Evolutionary conservation across 2,797 vertebrate genomes (phyloP).

Genomic region (Pseudochromis fuscus): DNA sequence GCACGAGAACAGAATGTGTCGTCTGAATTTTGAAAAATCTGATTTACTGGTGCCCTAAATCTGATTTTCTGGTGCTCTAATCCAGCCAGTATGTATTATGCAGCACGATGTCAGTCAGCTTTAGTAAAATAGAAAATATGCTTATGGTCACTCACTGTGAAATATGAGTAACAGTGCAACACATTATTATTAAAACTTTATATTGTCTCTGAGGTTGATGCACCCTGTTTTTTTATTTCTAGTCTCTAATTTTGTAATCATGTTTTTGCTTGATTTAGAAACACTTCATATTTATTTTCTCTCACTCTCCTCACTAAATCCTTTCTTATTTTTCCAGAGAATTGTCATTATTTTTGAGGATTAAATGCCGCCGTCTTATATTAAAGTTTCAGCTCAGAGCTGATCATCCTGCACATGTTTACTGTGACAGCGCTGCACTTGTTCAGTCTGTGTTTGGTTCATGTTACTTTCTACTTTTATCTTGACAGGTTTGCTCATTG

Average conservation of each 20-base stretch:
- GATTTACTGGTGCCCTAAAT: conserved; percentile 48
- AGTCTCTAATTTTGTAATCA: background rate
- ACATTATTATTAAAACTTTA: background rate
- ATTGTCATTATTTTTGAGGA: conserved; percentile 46
- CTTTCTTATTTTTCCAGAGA: conserved; percentile 10
- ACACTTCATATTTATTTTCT: conserved; percentile 11
- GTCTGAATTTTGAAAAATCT: conserved; percentile 21
- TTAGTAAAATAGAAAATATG: conserved; percentile 1
- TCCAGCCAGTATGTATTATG: conserved; percentile 34
- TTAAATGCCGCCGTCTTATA: conserved; percentile 17
- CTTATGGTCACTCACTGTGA: background rate
- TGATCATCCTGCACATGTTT: conserved; percentile 32
- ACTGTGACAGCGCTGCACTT: conserved; percentile 22
- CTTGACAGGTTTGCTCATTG: conserved; percentile 14
- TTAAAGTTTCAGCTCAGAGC: conserved; percentile 41
- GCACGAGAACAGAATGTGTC: conserved; percentile 21
- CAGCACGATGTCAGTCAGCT: conserved; percentile 2
- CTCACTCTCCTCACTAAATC: conserved; percentile 17
- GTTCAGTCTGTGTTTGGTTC: conserved; percentile 31
- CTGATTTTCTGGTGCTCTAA: conserved; percentile 45
- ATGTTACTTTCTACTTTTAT: conserved; percentile 13
- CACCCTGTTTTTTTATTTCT: background rate
- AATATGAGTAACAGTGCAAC: background rate
- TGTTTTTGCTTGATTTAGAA: background rate
- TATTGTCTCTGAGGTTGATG: background rate